Percentiles rank a stretch among this genome's conserved stretches.
phyloP scores from a whole-genome alignment of 2,113 vertebrate genomes.

The Panurus biarmicus region DNA sequence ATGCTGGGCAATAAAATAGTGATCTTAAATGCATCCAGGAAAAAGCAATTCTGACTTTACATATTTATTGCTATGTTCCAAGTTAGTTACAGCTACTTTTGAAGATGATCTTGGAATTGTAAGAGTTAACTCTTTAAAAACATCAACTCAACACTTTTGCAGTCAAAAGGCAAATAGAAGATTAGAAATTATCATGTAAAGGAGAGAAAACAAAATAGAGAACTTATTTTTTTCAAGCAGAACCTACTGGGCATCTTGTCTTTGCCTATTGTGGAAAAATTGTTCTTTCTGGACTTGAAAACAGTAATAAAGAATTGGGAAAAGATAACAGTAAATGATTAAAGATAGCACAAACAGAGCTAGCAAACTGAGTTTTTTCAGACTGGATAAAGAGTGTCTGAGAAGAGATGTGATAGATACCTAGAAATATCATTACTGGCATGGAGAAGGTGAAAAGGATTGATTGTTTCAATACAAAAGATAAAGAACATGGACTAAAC shows the following conservation, averaged over 20 bases:
- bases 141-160: background rate
- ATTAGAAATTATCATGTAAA: background rate
- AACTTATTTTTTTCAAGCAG: fast-evolving
- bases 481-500: background rate
- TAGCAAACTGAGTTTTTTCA: background rate
- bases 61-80: background rate
- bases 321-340: background rate
- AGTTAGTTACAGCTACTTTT: background rate
- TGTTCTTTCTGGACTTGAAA: background rate
- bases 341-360: background rate
- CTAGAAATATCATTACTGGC: background rate
- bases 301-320: background rate
- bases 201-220: background rate
- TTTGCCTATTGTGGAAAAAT: background rate
- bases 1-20: background rate
- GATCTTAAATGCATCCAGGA: background rate
- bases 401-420: background rate
- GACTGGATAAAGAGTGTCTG: background rate
- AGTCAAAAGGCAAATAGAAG: background rate
- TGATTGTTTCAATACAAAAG: background rate
- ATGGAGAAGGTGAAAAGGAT: background rate
- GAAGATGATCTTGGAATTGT: background rate
- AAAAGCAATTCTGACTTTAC: background rate
- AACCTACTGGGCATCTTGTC: background rate
- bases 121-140: background rate